Base-by-base conservation (phyloP, 2,888 invertebrate species). In the Rhaphigaster nebulosa region DNA sequence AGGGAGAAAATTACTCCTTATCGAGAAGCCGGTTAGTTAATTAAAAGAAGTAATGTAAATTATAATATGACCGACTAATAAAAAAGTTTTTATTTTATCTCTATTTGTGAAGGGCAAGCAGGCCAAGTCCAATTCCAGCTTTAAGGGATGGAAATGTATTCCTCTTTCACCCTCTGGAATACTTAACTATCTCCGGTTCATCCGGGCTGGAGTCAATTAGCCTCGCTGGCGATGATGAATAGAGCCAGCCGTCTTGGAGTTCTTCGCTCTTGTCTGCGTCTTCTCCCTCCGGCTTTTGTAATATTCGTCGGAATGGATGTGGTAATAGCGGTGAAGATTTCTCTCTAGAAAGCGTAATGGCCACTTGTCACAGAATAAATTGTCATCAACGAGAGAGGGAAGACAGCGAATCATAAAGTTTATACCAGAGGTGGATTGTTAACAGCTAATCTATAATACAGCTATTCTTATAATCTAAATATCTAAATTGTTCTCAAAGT, bases 11-110 rank as follows among this genome's bases (percentile, higher is more conserved):
- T n/a, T 60, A n/a, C 6, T 65, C 29, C 18, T 29, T 29, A n/a
- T n/a, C 29, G 13, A 29, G 60, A n/a, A 60, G 29, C n/a, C 29
- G 29, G n/a, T n/a, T 1, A 60, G n/a, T 4, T 29, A 65, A 65
- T 65, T 29, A 65, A 65, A 29, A 65, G 65, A 65, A 65, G 15
- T 29, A 15, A 18, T 65, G 65, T 15, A 65, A 60, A 65, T 65
- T 65, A 65, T 15, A 65, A 65, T 29, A 65, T 65, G 65, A 18
- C 29, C 15, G 12, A 15, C 29, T 65, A 65, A 65, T 15, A 65
- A 65, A n/a, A 65, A 29, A 65, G 65, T 65, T 65, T 65, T 65
- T 65, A 65, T 65, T 65, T 65, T 6, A 65, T 65, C 65, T 65
- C 29, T 65, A 29, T 65, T 65, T 65, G 29, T 3, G 15, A 29